Conservation (phyloP, 2,113 vertebrate species). For the Pelusios castaneus region DNA sequence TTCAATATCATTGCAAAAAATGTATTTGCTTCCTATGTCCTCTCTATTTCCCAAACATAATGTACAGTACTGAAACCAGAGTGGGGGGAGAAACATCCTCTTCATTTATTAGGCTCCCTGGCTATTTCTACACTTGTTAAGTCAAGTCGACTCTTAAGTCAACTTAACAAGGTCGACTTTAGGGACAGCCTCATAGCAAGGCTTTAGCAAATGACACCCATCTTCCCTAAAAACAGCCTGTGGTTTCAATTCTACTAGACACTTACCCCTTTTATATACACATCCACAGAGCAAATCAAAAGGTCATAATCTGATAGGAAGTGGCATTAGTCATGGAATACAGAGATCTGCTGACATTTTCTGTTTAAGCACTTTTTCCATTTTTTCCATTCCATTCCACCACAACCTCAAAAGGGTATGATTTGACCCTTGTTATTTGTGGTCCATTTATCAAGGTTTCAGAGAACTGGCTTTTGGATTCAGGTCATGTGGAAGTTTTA, state of each 20-base stretch:
- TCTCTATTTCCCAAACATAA: not conserved
- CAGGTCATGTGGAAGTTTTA: not conserved
- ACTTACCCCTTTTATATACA: not conserved
- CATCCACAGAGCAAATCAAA: not conserved
- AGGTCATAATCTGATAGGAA: not conserved
- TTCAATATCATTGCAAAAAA: constrained; percentile 15
- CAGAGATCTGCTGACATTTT: not conserved
- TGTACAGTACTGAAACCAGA: constrained; percentile 31
- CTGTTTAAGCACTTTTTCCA: not conserved
- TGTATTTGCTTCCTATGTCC: constrained; percentile 1
- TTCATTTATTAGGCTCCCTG: constrained; percentile 55
- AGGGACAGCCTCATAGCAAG: not conserved
- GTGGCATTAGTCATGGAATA: not conserved
- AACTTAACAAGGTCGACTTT: too few relatives aligned
- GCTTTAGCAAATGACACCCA: not conserved
- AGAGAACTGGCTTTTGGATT: not conserved
- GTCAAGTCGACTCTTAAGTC: too few relatives aligned
- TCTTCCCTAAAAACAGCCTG: not conserved
- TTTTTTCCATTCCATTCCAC: not conserved
- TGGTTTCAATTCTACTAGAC: not conserved
- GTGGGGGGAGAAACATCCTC: not conserved
- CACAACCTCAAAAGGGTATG: not conserved
- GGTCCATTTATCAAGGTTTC: not conserved
- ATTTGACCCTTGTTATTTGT: not conserved
- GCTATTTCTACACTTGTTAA: too few relatives aligned